Conservation (phyloP, 2,113 vertebrate species). For the Thunnus maccoyii region DNA sequence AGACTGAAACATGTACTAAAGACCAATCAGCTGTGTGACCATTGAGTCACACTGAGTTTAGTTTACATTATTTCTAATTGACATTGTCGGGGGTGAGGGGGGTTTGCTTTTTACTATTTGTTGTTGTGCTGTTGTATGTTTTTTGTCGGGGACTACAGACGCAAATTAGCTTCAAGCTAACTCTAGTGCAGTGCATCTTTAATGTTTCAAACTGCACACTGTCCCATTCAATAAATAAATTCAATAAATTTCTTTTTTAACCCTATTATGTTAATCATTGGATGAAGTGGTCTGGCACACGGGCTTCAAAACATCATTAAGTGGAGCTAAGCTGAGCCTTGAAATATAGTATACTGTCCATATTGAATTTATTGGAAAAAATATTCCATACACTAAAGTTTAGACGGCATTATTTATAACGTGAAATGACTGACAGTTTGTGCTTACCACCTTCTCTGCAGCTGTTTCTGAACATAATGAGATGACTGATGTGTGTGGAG, state of each 20-base stretch:
- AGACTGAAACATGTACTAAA: not conserved
- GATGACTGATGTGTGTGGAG: slow-evolving; percentile 47
- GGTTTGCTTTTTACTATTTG: too few relatives aligned
- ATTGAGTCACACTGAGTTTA: too few relatives aligned
- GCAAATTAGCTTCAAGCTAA: too few relatives aligned
- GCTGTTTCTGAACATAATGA: slow-evolving; percentile 30
- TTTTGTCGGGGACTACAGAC: too few relatives aligned
- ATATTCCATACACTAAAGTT: not conserved
- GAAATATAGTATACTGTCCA: not conserved
- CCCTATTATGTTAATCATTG: not conserved
- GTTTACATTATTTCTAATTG: too few relatives aligned
- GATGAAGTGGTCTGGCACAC: not conserved
- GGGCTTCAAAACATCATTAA: not conserved
- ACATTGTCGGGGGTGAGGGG: too few relatives aligned
- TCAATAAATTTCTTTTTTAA: not conserved
- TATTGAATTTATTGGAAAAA: not conserved
- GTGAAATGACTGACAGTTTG: slow-evolving; percentile 12
- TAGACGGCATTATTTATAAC: not conserved
- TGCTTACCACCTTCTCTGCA: slow-evolving; percentile 15
- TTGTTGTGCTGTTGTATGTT: too few relatives aligned
- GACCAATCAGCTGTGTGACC: too few relatives aligned
- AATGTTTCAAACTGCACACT: too few relatives aligned
- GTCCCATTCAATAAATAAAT: too few relatives aligned
- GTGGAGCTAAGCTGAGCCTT: not conserved
- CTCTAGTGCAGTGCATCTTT: too few relatives aligned